phyloP scores from a whole-genome alignment of 2,113 vertebrate genomes.

The Hyperoodon ampullatus region DNA sequence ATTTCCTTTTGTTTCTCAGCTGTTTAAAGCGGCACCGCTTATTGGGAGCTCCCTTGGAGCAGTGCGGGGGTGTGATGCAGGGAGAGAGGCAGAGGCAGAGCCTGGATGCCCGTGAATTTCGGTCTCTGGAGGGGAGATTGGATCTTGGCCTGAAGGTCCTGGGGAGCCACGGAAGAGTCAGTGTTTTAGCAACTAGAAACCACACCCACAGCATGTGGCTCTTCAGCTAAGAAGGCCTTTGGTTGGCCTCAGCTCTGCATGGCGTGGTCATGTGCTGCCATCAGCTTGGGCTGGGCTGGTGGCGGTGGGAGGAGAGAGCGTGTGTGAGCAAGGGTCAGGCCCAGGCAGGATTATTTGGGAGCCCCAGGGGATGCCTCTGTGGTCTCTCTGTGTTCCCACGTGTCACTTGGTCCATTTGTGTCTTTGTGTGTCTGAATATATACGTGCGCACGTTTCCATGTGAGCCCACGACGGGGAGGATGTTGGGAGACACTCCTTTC shows the following conservation, averaged over 20 bases:
- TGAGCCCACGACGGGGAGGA: neutral
- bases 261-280: neutral
- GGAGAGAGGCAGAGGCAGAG: neutral
- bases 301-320: accelerated
- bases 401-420: neutral
- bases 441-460: neutral
- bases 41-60: neutral
- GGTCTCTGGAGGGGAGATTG: neutral
- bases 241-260: neutral
- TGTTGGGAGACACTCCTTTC: neutral
- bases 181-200: conserved; percentile 42
- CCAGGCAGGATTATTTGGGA: neutral
- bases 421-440: neutral
- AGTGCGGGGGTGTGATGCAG: too few species aligned
- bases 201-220: neutral
- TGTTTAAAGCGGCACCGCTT: neutral
- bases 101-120: neutral
- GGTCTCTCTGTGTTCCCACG: neutral
- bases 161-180: conserved; percentile 31
- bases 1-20: neutral
- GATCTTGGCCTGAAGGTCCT: neutral
- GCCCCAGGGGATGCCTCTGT: neutral
- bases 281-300: neutral
- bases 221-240: conserved; percentile 29
- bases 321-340: neutral